Base-by-base conservation (phyloP, 2,113 vertebrate species). In the Prochilodus magdalenae region DNA sequence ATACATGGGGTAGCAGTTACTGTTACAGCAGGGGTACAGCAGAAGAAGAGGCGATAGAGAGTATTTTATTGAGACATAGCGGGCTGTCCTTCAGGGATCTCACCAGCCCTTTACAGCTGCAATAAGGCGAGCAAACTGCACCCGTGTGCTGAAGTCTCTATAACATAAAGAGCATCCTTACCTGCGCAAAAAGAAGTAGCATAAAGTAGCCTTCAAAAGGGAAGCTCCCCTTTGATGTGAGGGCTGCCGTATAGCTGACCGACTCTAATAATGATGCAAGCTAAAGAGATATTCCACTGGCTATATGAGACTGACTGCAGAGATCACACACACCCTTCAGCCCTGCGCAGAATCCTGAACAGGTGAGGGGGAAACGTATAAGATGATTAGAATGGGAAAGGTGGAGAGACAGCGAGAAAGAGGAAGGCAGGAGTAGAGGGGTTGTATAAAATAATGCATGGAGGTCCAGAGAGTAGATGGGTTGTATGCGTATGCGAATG, bases 181-280 rank as follows among this genome's bases (percentile, higher is more conserved):
- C 80, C 73, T 40, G 71, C n/a, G 22, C 20, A 18, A 69, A 75
- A 20, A 15, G 49, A 36, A 44, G 73, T 16, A 33, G 71, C 33
- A 44, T 44, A 75, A 82, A 53, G 10, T 20, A 24, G 7, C 67
- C 55, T 82, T 79, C 67, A 75, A 82, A 79, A 53, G 66, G 82
- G 76, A 16, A 18, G 67, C 53, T 53, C 44, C 22, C 24, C 77
- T 85, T 85, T 75, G 80, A 82, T 62, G 71, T 82, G 15, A 65
- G 33, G 40, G 27, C 27, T 55, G 62, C 15, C 44, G n/a, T 79
- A 79, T 59, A 69, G 74, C 73, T 29, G 20, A 60, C 49, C 36
- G 67, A 55, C 24, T 72, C 27, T 74, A 66, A 62, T 36, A 26
- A 78, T 82, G 79, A 77, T 77, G 55, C 69, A 82, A 66, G 29